Evolutionary conservation across 2,113 vertebrate species (phyloP).

Genomic region (Trematocara macrostoma): DNA sequence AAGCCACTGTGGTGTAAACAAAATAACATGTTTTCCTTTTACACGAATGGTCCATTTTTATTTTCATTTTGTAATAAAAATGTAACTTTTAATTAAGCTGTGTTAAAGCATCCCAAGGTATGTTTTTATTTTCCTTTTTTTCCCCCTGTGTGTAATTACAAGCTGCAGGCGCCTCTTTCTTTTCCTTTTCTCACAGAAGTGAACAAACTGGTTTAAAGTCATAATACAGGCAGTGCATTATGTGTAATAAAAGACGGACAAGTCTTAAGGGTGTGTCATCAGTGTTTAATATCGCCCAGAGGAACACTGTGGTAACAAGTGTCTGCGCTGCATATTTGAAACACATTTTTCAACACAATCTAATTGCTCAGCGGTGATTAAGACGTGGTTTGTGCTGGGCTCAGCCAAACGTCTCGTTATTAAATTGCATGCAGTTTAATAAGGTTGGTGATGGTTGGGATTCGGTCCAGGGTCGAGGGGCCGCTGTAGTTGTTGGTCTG

Average conservation of each 20-base stretch:
- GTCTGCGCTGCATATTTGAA: neutral
- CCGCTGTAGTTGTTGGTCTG: constrained; percentile 85
- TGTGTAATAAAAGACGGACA: neutral
- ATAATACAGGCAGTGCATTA: neutral
- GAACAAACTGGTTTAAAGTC: neutral
- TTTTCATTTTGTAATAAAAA: constrained; percentile 9
- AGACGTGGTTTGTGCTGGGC: neutral
- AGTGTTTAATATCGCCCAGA: neutral
- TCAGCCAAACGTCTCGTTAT: neutral
- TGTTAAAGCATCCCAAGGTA: neutral
- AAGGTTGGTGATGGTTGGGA: neutral
- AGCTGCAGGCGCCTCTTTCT: neutral
- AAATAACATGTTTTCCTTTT: constrained; percentile 45
- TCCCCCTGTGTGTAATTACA: neutral
- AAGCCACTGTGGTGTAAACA: constrained; percentile 28
- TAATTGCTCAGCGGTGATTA: neutral
- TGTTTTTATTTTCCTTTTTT: neutral
- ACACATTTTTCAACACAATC: neutral
- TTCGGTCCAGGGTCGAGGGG: constrained; percentile 53
- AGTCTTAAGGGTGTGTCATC: neutral
- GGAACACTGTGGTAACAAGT: neutral
- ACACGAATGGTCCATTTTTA: neutral
- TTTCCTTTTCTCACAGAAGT: neutral
- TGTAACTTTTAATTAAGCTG: neutral
- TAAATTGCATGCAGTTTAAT: neutral